Conservation (phyloP, 2,113 vertebrate species). For the Megaptera novaeangliae region DNA sequence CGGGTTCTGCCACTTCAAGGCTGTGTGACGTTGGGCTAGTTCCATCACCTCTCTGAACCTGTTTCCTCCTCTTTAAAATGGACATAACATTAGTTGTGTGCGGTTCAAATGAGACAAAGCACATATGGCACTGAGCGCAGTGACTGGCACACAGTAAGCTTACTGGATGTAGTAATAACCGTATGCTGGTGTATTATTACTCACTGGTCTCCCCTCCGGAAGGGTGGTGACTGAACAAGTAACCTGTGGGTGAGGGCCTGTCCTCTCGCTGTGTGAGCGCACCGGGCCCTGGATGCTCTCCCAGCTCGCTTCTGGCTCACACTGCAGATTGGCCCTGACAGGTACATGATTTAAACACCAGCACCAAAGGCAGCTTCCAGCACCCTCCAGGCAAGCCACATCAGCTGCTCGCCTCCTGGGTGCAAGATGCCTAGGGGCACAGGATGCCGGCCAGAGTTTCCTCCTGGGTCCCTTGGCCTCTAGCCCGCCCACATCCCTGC, state of each 20-base stretch:
- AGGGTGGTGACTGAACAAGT: not conserved
- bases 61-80: not conserved
- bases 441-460: not conserved
- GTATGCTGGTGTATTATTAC: fast-evolving
- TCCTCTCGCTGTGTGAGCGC: not conserved
- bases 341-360: not conserved
- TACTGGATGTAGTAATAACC: fast-evolving
- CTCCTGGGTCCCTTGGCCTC: not conserved
- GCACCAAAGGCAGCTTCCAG: not conserved
- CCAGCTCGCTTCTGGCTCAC: not conserved
- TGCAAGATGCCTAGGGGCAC: not conserved
- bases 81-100: no score
- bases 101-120: not conserved
- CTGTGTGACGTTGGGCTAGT: not conserved
- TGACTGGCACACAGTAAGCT: fast-evolving
- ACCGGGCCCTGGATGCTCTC: not conserved
- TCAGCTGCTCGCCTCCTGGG: not conserved
- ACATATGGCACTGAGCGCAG: fast-evolving
- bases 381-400: not conserved
- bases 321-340: not conserved
- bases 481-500: not conserved
- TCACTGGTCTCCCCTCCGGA: not conserved
- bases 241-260: not conserved
- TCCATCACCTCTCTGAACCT: not conserved
- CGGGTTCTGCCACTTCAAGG: not conserved